Percentiles rank a stretch among this genome's conserved stretches.
phyloP scores from a whole-genome alignment of 2,888 invertebrate genomes.

The Leptarthrus brevirostris region DNA sequence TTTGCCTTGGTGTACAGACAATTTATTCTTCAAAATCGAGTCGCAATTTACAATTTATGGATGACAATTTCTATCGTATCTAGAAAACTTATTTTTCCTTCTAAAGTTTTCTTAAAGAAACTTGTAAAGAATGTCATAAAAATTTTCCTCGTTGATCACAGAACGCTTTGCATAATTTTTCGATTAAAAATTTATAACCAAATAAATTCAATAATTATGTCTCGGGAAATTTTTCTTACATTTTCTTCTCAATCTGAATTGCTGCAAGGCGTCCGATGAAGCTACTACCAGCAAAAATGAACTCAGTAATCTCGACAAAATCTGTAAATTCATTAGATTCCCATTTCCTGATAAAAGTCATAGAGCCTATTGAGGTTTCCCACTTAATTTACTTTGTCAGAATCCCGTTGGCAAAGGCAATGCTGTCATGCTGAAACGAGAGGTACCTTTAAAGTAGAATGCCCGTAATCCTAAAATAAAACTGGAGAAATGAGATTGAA shows the following conservation, averaged over 20 bases:
- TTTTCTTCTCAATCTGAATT: background rate
- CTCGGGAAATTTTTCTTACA: conserved; percentile 6
- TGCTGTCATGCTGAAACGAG: conserved; percentile 7
- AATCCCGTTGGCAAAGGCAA: conserved; percentile 8
- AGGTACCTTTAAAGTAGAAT: background rate
- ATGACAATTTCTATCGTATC: too few relatives aligned
- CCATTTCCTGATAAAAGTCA: conserved; percentile 36
- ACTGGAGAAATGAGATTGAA: background rate
- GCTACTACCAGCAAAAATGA: conserved; percentile 7
- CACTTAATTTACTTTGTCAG: conserved; percentile 38
- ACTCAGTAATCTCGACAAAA: conserved; percentile 12
- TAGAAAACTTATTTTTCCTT: too few relatives aligned
- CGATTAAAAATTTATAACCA: conserved; percentile 33
- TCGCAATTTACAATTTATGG: too few relatives aligned
- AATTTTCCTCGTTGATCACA: too few relatives aligned
- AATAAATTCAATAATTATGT: conserved; percentile 13
- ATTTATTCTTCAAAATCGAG: too few relatives aligned
- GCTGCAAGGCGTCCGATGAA: background rate
- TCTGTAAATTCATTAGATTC: conserved; percentile 36
- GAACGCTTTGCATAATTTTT: conserved; percentile 23
- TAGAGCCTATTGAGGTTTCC: conserved; percentile 33
- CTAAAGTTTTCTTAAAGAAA: too few relatives aligned
- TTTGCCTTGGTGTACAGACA: too few relatives aligned
- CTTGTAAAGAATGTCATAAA: too few relatives aligned
- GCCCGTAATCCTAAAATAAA: background rate